phyloP scores from a whole-genome alignment of 2,797 vertebrate species.

The Sandelia bainsii region DNA sequence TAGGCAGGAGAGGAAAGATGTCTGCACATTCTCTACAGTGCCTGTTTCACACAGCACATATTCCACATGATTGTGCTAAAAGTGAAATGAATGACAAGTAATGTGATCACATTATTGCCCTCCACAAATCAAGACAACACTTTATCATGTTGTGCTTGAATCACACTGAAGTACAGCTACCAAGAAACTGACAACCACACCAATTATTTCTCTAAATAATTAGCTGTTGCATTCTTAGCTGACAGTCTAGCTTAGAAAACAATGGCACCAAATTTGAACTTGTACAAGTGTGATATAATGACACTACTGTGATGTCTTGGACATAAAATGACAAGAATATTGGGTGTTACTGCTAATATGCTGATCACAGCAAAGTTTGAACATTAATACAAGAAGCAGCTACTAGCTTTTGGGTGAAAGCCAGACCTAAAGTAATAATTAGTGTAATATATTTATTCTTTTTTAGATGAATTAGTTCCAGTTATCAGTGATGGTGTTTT shows the following conservation, averaged over 20 bases:
- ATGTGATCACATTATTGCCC: neutral
- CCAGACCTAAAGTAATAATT: neutral
- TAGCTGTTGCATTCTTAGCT: neutral
- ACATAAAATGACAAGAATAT: neutral
- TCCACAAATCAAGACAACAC: neutral
- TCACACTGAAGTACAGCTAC: neutral
- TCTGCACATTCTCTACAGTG: neutral
- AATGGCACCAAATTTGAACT: neutral
- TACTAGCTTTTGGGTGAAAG: neutral
- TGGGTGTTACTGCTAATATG: neutral
- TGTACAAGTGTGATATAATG: neutral
- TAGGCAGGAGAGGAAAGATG: neutral
- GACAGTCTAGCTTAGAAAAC: neutral
- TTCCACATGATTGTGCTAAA: constrained; percentile 4
- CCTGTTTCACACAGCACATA: constrained; percentile 10
- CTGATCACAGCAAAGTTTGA: neutral
- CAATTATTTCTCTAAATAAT: neutral
- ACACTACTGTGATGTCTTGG: neutral
- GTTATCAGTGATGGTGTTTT: no score
- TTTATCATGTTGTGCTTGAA: neutral
- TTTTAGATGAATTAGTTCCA: no score
- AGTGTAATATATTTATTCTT: neutral
- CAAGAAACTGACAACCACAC: neutral
- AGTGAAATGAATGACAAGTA: neutral
- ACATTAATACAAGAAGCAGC: neutral